These are phyloP conservation scores for Alectoris magna DNA, from an alignment of 2,797 vertebrate genomes.

Conservation along the genomic window DNA sequence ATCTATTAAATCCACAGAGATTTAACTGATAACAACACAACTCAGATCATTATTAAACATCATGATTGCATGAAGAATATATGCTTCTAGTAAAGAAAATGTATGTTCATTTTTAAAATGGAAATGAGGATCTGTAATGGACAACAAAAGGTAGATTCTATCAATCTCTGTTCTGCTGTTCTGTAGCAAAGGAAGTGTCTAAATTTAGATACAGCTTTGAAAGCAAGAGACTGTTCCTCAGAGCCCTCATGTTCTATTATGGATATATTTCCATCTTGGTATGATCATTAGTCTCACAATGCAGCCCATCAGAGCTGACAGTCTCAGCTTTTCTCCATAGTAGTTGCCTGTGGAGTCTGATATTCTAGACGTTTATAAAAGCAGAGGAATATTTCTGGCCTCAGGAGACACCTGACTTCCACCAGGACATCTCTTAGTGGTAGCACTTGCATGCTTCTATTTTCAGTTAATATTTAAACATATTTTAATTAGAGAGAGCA, in stretches of 20 bases:
- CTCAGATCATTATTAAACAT: not conserved
- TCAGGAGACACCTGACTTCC: not conserved
- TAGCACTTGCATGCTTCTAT: fast-evolving
- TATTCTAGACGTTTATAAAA: fast-evolving
- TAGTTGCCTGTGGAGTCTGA: not conserved
- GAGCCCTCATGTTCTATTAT: not conserved
- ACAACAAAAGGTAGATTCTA: not conserved
- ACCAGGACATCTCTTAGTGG: not conserved
- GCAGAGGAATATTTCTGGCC: not conserved
- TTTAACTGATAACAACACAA: not conserved
- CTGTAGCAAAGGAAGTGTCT: not conserved
- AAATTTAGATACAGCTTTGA: not conserved
- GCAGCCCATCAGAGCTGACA: fast-evolving
- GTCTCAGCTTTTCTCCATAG: not conserved
- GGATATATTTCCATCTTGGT: not conserved
- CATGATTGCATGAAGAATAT: not conserved
- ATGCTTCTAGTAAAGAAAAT: not conserved
- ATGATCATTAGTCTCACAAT: not conserved
- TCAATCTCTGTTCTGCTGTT: not conserved
- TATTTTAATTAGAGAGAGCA: not conserved
- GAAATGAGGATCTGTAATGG: not conserved
- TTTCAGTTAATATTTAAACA: not conserved
- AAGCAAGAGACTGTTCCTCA: not conserved
- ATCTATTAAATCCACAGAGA: not conserved
- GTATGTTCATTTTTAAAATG: not conserved